Conservation (phyloP, 2,888 invertebrate genomes). For the Eledona agricola region DNA sequence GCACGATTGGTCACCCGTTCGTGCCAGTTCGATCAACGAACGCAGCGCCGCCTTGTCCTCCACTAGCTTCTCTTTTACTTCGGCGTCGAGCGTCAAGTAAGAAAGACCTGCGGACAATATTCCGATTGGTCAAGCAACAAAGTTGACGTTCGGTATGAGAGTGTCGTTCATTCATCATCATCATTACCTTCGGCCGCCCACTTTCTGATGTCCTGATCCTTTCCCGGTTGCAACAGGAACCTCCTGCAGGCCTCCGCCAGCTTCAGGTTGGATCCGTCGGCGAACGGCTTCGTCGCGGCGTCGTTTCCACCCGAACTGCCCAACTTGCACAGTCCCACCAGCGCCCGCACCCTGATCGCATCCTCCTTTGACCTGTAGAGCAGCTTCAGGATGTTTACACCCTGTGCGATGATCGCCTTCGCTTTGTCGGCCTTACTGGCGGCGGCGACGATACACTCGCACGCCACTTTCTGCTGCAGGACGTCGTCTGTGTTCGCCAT, state of each 20-base stretch:
- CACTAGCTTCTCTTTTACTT: constrained; percentile 95
- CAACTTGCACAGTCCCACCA: constrained; percentile 95
- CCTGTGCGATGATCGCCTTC: constrained; percentile 85
- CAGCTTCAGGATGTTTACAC: constrained; percentile 88
- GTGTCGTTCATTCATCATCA: neutral
- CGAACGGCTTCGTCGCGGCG: constrained; percentile 92
- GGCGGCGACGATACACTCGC: constrained; percentile 96
- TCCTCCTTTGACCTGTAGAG: constrained; percentile 92
- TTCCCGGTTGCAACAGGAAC: constrained; percentile 77
- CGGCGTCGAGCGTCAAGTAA: constrained; percentile 96
- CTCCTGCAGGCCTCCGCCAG: constrained; percentile 93
- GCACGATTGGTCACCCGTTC: constrained; percentile 85
- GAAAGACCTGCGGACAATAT: constrained; percentile 82
- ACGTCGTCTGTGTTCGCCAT: constrained; percentile 96
- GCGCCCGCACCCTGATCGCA: constrained; percentile 81
- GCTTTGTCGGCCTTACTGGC: constrained; percentile 98
- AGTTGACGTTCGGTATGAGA: no score
- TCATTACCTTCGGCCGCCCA: constrained; percentile 90
- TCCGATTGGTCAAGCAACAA: no score
- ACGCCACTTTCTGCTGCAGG: constrained; percentile 90
- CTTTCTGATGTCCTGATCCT: constrained; percentile 85
- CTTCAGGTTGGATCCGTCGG: constrained; percentile 92
- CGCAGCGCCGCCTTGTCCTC: constrained; percentile 84
- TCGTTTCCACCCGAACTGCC: constrained; percentile 94
- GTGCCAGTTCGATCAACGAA: constrained; percentile 89